Conservation (phyloP, 2,113 vertebrate genomes). For the Seriola dumerili region DNA sequence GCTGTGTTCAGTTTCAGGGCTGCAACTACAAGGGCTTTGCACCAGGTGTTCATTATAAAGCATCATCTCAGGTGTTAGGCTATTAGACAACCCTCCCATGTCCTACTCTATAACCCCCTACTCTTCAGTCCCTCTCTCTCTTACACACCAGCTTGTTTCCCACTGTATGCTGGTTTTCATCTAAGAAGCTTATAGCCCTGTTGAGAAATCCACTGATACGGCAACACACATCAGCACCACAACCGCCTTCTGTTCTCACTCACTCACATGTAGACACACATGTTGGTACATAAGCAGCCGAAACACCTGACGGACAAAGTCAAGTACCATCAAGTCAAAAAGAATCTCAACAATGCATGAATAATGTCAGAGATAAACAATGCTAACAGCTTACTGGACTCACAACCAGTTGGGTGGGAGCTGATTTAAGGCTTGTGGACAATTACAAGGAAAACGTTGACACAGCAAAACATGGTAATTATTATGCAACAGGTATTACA, state of each 20-base stretch:
- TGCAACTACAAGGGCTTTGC: background rate
- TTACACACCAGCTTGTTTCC: constrained; percentile 44
- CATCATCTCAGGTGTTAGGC: constrained; percentile 16
- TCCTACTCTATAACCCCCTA: background rate
- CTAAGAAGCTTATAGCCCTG: constrained; percentile 66
- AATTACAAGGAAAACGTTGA: background rate
- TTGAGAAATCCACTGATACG: constrained; percentile 65
- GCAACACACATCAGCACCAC: constrained; percentile 45
- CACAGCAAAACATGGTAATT: constrained; percentile 25
- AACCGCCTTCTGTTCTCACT: constrained; percentile 31
- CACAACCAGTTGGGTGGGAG: constrained; percentile 11
- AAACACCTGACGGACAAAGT: constrained; percentile 52
- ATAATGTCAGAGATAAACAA: constrained; percentile 28
- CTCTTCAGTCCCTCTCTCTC: constrained; percentile 7
- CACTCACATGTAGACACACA: constrained; percentile 11
- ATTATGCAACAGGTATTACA: constrained; percentile 9
- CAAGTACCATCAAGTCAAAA: constrained; percentile 70
- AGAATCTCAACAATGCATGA: constrained; percentile 61
- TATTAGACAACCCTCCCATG: background rate
- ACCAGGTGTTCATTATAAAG: constrained; percentile 4
- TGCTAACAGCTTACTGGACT: background rate
- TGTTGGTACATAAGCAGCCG: background rate
- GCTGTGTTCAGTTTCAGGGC: background rate
- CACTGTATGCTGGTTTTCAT: constrained; percentile 46
- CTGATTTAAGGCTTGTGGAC: constrained; percentile 9